Evolutionary conservation across 2,888 invertebrate species (phyloP), one percentile per base, ranked within the genome.

Genomic region (Sinelater perroti): DNA sequence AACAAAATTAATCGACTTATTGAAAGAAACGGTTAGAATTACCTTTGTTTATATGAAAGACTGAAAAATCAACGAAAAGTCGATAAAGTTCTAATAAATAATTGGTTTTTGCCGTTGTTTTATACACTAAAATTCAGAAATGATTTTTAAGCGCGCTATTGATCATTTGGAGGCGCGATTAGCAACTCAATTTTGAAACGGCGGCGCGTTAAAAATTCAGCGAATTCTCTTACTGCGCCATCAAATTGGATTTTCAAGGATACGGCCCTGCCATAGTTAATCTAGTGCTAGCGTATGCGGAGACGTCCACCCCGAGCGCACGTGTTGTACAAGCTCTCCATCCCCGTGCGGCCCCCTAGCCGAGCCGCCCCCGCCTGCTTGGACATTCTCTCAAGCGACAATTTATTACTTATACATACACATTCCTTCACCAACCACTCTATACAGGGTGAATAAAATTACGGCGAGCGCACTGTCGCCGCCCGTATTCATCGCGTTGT

Each of bases 371-470:
- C 79, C 74, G 78, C 80, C 78, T 79, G 80, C 80, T 81, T 80
- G 78, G 77, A 81, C 81, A 81, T 81, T 82, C 82, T 82, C 81
- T 81, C 81, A 80, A 81, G 82, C 81, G 81, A 83, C 71, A 72
- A 73, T 74, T 74, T 74, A 74, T 73, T 72, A 72, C 73, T 72
- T 72, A 72, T 72, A 73, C 72, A 72, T 72, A 72, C 71, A 72
- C 70, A 70, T 70, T 70, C 70, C 72, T 64, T 63, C 62, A 59
- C 30, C 67, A 68, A 66, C 70, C 65, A 65, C 66, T 65, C 67
- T 67, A 67, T 64, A 62, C 64, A 63, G 61, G 61, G 63, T 59
- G 65, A 66, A 64, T 64, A 64, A 57, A 52, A 57, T 57, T 57
- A 57, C 38, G 31, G 26, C 28, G 35, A 30, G 53, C 45, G 16